These are phyloP conservation scores for Eledone cirrhosa DNA, from an alignment of 2,888 invertebrate species.

Conservation along the genomic window DNA sequence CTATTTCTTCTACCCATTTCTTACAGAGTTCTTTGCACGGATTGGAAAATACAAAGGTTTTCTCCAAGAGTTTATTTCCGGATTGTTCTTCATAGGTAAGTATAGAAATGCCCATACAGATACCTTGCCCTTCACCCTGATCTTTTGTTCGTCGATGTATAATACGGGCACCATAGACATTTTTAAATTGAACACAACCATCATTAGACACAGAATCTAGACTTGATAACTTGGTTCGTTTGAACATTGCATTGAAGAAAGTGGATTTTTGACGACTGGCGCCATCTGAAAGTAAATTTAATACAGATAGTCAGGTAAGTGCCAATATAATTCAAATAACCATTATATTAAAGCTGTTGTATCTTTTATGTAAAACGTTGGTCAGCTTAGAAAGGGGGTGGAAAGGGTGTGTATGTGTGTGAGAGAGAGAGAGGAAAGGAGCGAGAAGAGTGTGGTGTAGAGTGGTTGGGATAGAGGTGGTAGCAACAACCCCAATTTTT, in stretches of 20 bases:
- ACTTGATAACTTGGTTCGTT: constrained; percentile 10
- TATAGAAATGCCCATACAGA: constrained; percentile 9
- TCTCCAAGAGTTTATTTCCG: constrained; percentile 45
- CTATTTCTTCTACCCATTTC: constrained; percentile 46
- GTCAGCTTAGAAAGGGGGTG: neutral
- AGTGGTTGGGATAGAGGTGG: too few relatives aligned
- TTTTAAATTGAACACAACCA: constrained; percentile 13
- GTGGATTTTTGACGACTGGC: constrained; percentile 1
- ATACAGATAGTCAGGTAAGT: too few relatives aligned
- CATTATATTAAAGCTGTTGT: neutral
- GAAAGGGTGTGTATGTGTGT: neutral
- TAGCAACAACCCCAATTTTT: too few relatives aligned
- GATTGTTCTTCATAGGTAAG: neutral
- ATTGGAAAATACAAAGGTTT: constrained; percentile 51
- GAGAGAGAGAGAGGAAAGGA: neutral
- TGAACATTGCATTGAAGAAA: constrained; percentile 4
- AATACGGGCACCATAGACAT: neutral
- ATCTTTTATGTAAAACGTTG: neutral
- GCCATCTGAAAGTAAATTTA: neutral
- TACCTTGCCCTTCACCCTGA: neutral
- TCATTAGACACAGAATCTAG: neutral
- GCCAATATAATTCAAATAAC: neutral
- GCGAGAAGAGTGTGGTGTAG: too few relatives aligned
- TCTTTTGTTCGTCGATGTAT: constrained; percentile 14
- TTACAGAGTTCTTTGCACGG: constrained; percentile 53